These are phyloP conservation scores for Philonicus albiceps DNA, from an alignment of 2,888 invertebrate genomes.

Conservation along the genomic window DNA sequence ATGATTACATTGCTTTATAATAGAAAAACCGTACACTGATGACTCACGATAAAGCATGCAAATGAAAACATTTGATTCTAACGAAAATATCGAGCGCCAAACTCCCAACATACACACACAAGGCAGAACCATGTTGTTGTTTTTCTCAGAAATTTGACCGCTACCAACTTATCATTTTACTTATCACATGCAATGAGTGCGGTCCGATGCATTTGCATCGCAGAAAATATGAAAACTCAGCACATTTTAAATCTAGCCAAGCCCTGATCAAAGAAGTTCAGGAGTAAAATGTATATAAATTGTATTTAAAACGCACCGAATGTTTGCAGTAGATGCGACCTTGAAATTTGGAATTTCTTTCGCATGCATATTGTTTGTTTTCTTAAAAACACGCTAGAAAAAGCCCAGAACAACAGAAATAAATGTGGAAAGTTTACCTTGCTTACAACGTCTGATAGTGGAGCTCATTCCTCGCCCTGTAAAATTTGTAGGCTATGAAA, in stretches of 20 bases:
- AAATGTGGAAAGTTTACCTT: neutral
- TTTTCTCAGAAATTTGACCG: neutral
- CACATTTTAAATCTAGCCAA: neutral
- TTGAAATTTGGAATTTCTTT: neutral
- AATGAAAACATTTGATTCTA: neutral
- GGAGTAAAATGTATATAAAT: neutral
- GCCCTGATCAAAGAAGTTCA: neutral
- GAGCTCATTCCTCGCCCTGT: constrained; percentile 82
- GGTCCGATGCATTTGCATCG: neutral
- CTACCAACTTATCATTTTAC: neutral
- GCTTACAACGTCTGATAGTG: constrained; percentile 89
- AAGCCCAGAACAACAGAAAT: neutral
- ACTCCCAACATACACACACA: neutral
- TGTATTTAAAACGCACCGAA: neutral
- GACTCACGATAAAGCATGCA: too few relatives aligned
- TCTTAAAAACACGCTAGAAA: neutral
- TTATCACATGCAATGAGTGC: neutral
- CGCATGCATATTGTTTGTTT: neutral
- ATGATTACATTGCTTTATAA: neutral
- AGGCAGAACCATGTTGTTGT: too few relatives aligned
- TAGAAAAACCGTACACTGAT: neutral
- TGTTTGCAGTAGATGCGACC: neutral
- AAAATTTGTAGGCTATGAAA: constrained; percentile 86
- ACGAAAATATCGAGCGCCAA: neutral
- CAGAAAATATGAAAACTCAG: neutral